Percentiles rank a stretch among this genome's conserved stretches.
Conservation (phyloP, 1,140 invertebrate genomes). For the Musca domestica region DNA sequence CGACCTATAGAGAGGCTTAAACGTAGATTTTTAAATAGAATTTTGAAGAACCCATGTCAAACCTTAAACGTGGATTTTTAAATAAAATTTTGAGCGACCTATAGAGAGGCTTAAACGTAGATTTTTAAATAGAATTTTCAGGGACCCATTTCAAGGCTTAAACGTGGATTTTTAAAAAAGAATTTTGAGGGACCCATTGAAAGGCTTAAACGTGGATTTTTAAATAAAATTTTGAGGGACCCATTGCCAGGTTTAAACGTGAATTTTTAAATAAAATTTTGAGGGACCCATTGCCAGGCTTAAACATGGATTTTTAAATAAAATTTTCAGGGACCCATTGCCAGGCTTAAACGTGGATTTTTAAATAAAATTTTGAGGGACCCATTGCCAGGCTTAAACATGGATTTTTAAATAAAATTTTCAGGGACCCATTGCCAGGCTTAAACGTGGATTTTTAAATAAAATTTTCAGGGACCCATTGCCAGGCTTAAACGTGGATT, state of each 20-base stretch:
- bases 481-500: too few relatives aligned
- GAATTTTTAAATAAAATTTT: not conserved
- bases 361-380: not conserved
- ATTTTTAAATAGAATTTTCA: not conserved
- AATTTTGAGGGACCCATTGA: too few relatives aligned
- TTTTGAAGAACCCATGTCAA: not conserved
- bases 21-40: not conserved
- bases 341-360: not conserved
- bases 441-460: not conserved
- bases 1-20: too few relatives aligned
- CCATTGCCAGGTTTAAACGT: not conserved
- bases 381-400: too few relatives aligned
- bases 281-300: too few relatives aligned
- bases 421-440: not conserved
- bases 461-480: too few relatives aligned
- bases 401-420: not conserved
- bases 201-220: too few relatives aligned
- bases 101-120: too few relatives aligned
- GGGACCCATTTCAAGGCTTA: not conserved
- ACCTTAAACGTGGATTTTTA: not conserved
- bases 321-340: not conserved
- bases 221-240: not conserved
- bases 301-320: too few relatives aligned
- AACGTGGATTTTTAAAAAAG: not conserved
- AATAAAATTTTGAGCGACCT: not conserved